Percentiles rank a stretch among this genome's conserved stretches.
phyloP scores from a whole-genome alignment of 2,113 vertebrate genomes.

The Hiodon tergisus region DNA sequence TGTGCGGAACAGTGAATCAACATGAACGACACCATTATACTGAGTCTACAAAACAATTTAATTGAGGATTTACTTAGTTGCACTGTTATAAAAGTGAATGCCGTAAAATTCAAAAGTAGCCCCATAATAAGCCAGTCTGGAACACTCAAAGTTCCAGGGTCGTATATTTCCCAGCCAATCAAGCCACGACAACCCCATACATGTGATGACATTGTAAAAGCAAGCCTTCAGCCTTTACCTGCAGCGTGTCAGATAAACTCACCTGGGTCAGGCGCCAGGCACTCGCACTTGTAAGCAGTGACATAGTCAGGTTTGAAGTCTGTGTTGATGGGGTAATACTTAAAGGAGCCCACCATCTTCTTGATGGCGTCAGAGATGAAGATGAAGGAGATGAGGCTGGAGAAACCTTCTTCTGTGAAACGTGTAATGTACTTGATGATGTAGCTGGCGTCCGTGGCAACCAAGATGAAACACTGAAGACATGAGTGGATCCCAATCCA shows the following conservation, averaged over 20 bases:
- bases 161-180: neutral
- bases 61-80: neutral
- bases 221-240: slow-evolving; percentile 15
- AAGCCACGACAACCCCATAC: too few species aligned
- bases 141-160: too few species aligned
- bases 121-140: neutral
- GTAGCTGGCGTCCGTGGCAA: slow-evolving; percentile 79
- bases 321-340: slow-evolving; percentile 88
- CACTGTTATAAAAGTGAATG: neutral
- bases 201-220: neutral
- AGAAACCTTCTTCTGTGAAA: slow-evolving; percentile 87
- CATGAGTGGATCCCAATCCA: slow-evolving; percentile 85
- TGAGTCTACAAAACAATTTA: neutral
- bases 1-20: neutral
- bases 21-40: too few species aligned
- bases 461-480: slow-evolving; percentile 78
- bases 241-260: slow-evolving; percentile 49
- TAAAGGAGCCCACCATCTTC: slow-evolving; percentile 83
- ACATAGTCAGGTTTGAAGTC: slow-evolving; percentile 87
- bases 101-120: neutral
- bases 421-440: slow-evolving; percentile 87
- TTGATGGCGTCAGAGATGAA: slow-evolving; percentile 87
- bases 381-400: slow-evolving; percentile 88
- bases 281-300: slow-evolving; percentile 90
- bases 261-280: slow-evolving; percentile 86